Base-by-base conservation (phyloP, 2,888 invertebrate genomes). In the Pyralis farinalis region DNA sequence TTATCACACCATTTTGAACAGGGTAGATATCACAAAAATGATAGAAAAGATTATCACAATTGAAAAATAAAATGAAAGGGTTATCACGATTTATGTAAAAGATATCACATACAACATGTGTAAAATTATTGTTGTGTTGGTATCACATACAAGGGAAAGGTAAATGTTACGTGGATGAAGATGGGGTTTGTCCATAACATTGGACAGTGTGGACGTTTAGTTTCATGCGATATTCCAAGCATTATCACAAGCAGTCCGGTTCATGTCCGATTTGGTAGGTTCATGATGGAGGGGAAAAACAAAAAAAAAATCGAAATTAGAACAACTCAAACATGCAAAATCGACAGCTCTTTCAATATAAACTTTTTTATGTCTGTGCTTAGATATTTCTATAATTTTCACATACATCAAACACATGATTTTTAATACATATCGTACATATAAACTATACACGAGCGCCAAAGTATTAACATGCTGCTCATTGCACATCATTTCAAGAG, bases 291-390 rank as follows among this genome's bases (percentile, higher is more conserved):
- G 46, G 58, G 56, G 56, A 60, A 58, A 62, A 63, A 62, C 58
- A 58, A 56, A 62, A 67, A 66, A 63, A 64, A 65, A 60, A n/a
- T n/a, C 52, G 56, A 66, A 73, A 75, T 75, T 75, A 74, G 67
- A 70, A 62, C 57, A 55, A 53, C 58, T 40, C 51, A 58, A 58
- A 49, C 51, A 46, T 49, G 48, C 48, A 38, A 12, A 30, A 55
- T 7, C 58, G 57, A 58, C 68, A 65, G 62, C 61, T 59, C 57
- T 63, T 60, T 58, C 37, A 27, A 8, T n/a, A n/a, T n/a, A n/a
- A 39, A 31, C 1, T 16, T 16, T 16, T 16, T 4, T 16, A 2
- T 16, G 4, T 16, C 16, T 16, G 16, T 16, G n/a, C n/a, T n/a
- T 16, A 16, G 16, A 16, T 16, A 16, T 2, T 16, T 16, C 4